phyloP scores from a whole-genome alignment of 2,888 invertebrate species.

The Abscondita cerata region DNA sequence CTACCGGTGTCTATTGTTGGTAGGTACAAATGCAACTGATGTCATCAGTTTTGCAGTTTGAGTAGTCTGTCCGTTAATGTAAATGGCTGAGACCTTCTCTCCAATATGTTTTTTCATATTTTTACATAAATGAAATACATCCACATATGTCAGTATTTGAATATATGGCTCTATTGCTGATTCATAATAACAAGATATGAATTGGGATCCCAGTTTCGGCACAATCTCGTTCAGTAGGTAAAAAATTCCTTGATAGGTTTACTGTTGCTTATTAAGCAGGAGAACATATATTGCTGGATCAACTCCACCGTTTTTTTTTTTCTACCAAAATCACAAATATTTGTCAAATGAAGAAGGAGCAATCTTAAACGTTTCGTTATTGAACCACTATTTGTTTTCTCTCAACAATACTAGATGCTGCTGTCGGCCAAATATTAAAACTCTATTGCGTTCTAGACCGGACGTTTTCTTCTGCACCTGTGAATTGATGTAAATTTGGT shows the following conservation, averaged over 20 bases:
- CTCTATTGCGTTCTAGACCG: not conserved
- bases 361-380: not conserved
- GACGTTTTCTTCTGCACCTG: slow-evolving; percentile 3
- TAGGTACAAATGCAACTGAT: not conserved
- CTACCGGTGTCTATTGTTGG: not conserved
- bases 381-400: not conserved
- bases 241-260: not conserved
- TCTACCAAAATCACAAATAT: not conserved
- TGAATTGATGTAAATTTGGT: slow-evolving; percentile 3
- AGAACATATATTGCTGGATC: not conserved
- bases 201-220: not conserved
- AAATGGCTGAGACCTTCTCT: not conserved
- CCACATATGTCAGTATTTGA: not conserved
- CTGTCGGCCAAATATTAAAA: slow-evolving; percentile 3
- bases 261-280: not conserved
- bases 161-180: not conserved
- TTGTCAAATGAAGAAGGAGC: slow-evolving; percentile 2
- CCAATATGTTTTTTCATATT: slow-evolving; percentile 3
- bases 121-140: slow-evolving; percentile 3
- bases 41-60: not conserved
- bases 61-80: not conserved
- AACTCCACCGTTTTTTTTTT: not conserved
- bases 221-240: not conserved
- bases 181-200: slow-evolving; percentile 2
- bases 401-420: slow-evolving; percentile 6